Evolutionary conservation across 1,140 invertebrate species (phyloP), one percentile per base, ranked within the genome.

Genomic region (Eumaeus atala): DNA sequence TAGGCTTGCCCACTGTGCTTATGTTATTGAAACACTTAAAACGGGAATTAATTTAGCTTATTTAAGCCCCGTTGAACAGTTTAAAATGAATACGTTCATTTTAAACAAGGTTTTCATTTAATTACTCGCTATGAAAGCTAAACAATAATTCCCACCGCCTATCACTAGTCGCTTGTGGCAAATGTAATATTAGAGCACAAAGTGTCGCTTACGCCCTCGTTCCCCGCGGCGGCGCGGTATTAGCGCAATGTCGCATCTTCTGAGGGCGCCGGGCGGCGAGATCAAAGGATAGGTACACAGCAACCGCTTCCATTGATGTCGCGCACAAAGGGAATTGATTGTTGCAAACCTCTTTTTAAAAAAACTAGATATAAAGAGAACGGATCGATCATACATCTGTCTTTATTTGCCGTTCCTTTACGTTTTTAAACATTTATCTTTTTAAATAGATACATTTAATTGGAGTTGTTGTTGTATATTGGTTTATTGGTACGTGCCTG

Each of bases 251-350:
- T 79, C 81, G 77, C 79, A 77, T 85, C 79, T 85, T 85, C 74
- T 74, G 40, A 14, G 40, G 40, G 38, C 36, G 36, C 10, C 36
- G 79, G 74, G 79, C 82, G 82, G 82, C 79, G 77, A 82, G 78
- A 82, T 85, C 82, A 85, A 85, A 85, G 79, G 79, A 81, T 76
- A 78, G 73, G 75, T 79, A 83, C 78, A 85, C 78, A 80, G 67
- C 71, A 74, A 78, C 77, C 80, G 80, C 75, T 80, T 62, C 79
- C 79, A 85, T 85, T 85, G 82, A 85, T 83, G 77, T 83, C 78
- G 82, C 73, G 71, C 77, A 83, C 82, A 85, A 85, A 85, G 82
- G 78, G 78, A 80, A 85, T 85, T 83, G 21, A 85, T 85, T 85
- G 82, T 82, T 83, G 82, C 79, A 80, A 85, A 85, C 74, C 74